Percentiles rank a stretch among this genome's conserved stretches.
These are phyloP conservation scores for Notodonta ziczac DNA, from an alignment of 2,888 invertebrate genomes.

Conservation along the genomic window DNA sequence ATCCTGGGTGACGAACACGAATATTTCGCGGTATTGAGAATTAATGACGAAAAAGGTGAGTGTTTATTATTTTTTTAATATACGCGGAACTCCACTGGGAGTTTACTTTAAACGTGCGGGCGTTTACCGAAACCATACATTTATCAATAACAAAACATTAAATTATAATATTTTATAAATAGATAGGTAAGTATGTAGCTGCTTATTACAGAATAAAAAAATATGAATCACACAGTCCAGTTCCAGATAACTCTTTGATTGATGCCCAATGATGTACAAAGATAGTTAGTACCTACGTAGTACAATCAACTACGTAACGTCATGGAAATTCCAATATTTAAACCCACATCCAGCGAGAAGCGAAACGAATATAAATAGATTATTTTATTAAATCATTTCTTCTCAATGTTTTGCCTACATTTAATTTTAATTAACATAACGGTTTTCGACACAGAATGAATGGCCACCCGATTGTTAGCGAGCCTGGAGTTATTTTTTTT, in stretches of 20 bases:
- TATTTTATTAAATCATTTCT: no score
- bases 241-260: slow-evolving; percentile 4
- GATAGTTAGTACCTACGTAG: not conserved
- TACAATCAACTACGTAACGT: not conserved
- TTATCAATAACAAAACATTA: slow-evolving; percentile 30
- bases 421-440: no score
- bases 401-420: no score
- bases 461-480: no score
- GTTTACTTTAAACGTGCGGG: slow-evolving; percentile 37
- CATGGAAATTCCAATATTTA: not conserved
- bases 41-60: slow-evolving; percentile 18
- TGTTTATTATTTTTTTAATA: slow-evolving; percentile 31
- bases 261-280: not conserved
- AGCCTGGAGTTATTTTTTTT: no score
- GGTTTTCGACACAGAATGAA: no score
- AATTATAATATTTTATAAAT: slow-evolving; percentile 22
- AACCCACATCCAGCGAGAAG: no score
- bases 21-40: slow-evolving; percentile 21
- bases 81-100: slow-evolving; percentile 29
- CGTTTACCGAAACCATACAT: slow-evolving; percentile 30
- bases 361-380: no score
- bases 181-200: slow-evolving; percentile 8
- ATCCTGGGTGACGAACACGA: slow-evolving; percentile 13
- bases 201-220: slow-evolving; percentile 3
- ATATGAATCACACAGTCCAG: slow-evolving; percentile 24